Percentiles rank a stretch among this genome's conserved stretches.
Conservation (phyloP, 2,797 vertebrate species). For the Danio tinwini region DNA sequence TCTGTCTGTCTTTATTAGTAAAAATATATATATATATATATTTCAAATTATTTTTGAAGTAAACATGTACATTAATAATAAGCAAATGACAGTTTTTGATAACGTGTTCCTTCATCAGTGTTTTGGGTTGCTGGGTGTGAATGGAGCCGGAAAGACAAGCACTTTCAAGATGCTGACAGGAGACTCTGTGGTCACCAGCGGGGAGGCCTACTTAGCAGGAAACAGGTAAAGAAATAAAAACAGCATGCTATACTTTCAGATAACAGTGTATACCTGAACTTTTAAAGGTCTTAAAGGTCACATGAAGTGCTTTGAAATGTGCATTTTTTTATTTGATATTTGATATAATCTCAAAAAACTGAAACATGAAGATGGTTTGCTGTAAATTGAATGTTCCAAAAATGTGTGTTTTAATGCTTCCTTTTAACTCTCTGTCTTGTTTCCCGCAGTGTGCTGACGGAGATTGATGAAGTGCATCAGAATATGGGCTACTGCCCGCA, state of each 20-base stretch:
- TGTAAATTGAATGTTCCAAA: neutral
- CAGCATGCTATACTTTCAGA: neutral
- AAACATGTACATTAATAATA: neutral
- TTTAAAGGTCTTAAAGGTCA: no score
- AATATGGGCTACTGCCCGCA: constrained; percentile 99
- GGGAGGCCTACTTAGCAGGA: constrained; percentile 92
- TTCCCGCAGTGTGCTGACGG: constrained; percentile 82
- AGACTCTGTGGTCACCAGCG: constrained; percentile 83
- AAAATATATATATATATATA: neutral
- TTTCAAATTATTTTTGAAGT: no score
- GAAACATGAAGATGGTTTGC: no score
- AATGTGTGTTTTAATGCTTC: neutral
- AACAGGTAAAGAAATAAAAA: constrained; percentile 81
- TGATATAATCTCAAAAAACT: no score
- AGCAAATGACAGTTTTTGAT: neutral
- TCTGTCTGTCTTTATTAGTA: neutral
- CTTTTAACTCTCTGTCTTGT: neutral
- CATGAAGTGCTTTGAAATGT: no score
- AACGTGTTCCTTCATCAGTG: constrained; percentile 78
- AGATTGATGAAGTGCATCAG: constrained; percentile 94
- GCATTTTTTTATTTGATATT: no score
- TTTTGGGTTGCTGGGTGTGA: constrained; percentile 95
- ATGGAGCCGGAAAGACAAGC: constrained; percentile 96
- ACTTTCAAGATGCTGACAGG: constrained; percentile 99
- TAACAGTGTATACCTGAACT: neutral